Evolutionary conservation across 2,888 invertebrate species (phyloP), one percentile per base, ranked within the genome.

Genomic region (Selenia dentaria): DNA sequence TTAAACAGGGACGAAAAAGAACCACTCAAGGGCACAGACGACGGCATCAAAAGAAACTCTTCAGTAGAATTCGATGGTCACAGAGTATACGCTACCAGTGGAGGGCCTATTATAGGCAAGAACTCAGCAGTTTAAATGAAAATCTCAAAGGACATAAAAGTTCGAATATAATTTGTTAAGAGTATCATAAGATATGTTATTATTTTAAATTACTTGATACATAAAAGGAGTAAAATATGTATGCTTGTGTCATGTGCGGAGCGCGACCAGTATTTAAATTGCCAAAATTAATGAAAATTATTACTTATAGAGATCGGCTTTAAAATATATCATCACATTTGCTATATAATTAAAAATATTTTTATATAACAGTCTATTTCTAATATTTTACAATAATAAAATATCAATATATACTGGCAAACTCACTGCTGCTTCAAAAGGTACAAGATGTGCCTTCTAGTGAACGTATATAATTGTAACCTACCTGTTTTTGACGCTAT

Each of bases 101-200:
- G 96, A 50, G 95, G 96, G 46, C 95, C 94, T 64, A 94, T 96
- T 64, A 95, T 96, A 70, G 96, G 96, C 62, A 96, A 97, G 89
- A 96, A 97, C 79, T 97, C 97, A n/a, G 96, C 96, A 39, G 97
- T 97, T 64, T 96, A 92, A 83, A 60, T 29, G 37, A 16, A 9
- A 39, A 38, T 35, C 38, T 29, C 10, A 22, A 22, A 22, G 22
- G 14, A 38, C 31, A n/a, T 2, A 12, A 9, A 10, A 25, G 6
- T 33, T 35, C 12, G 6, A 8, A 26, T 22, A 29, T 9, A 39
- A 22, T 25, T 9, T 38, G 22, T 8, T 25, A 39, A 25, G 11
- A 27, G 25, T 37, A 27, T 35, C 13, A 6, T 33, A 28, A 16
- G 32, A 25, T 14, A 34, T 24, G 33, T 39, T 35, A 9, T 31